Base-by-base conservation (phyloP, 1,140 invertebrate species). In the Papilio helenus region DNA sequence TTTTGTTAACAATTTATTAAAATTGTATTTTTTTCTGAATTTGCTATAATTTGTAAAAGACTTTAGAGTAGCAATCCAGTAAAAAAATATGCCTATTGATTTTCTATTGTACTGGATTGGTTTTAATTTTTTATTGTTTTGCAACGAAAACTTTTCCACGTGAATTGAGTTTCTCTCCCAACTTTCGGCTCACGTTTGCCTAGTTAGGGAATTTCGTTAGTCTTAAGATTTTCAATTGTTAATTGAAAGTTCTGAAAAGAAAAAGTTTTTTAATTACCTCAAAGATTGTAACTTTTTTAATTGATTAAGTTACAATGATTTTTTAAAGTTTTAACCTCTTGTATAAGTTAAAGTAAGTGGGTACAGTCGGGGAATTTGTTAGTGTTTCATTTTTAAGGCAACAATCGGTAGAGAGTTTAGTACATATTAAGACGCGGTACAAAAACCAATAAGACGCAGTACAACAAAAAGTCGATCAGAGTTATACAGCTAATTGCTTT, bases 131-230 rank as follows among this genome's bases (percentile, higher is more conserved):
- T 61, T 14, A 14, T 29, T 68, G 61, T 61, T 61, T 2, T 61
- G 12, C 12, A 29, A 3, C 61, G 26, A 68, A 68, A 34, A 61
- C 10, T 61, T 26, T 61, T 61, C 20, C 20, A 61, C 58, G 20
- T 26, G 10, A 61, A 61, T 5, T 18, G 20, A 29, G 26, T 68
- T 81, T 42, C 0, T 73, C 20, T 42, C 8, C 23, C 3, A 26
- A 58, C 55, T 65, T 79, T 68, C 61, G 16, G 42, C 8, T 71
- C 65, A 51, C 12, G 61, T 34, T 71, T 34, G n/a, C 65, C 4
- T 72, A 51, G 44, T 51, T 2, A 73, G 51, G 76, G 72, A 83
- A 61, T 26, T 14, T 20, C 23, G 12, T 23, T 20, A 26, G 58
- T 23, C 4, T 49, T 16, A 14, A 49, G 4, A 39, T 39, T 72